Evolutionary conservation across 1,140 invertebrate species (phyloP), one percentile per base, ranked within the genome.

Genomic region (Pseudomyrmex gracilis): DNA sequence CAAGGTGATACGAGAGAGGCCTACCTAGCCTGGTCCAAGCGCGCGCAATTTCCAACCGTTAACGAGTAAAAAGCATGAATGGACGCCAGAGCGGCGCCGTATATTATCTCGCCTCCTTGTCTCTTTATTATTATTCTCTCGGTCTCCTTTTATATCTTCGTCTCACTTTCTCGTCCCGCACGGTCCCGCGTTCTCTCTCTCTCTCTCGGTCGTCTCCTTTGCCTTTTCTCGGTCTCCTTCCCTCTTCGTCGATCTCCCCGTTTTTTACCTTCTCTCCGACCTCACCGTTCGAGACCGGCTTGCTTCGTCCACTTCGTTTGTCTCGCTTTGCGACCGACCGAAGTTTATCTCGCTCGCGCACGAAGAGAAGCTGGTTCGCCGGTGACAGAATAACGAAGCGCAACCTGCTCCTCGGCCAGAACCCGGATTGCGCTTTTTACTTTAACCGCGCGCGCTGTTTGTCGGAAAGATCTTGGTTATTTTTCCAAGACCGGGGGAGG

Each of bases 21-120:
- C 9, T 3, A 9, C 13, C 12, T 34, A 13, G 43, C 17, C 17
- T 47, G 43, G 34, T 64, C 64, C 34, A 34, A 51, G 45, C 22
- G 34, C 20, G 63, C 24, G 47, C 63, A 53, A 78, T 34, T 53
- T 53, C 68, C 64, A 83, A 86, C 70, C 70, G 88, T 89, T 90
- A 90, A 90, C 90, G 88, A 91, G 78, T 90, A 90, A 90, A 91
- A 90, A 91, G 88, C 88, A 91, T 91, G 90, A 91, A 91, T 91
- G 90, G 88, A 90, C 85, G 90, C 83, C 89, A 90, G 83, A 87
- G 87, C 85, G 90, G 88, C 90, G 89, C 88, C 90, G 78, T 90
- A 78, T 83, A 82, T 91, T 90, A 91, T 90, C 90, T 88, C 64
- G 55, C 86, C 77, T 89, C 78, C 87, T 89, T 87, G 83, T 90